phyloP scores from a whole-genome alignment of 92 coral and sea anemone species.

The Epizoanthus stellaris region DNA sequence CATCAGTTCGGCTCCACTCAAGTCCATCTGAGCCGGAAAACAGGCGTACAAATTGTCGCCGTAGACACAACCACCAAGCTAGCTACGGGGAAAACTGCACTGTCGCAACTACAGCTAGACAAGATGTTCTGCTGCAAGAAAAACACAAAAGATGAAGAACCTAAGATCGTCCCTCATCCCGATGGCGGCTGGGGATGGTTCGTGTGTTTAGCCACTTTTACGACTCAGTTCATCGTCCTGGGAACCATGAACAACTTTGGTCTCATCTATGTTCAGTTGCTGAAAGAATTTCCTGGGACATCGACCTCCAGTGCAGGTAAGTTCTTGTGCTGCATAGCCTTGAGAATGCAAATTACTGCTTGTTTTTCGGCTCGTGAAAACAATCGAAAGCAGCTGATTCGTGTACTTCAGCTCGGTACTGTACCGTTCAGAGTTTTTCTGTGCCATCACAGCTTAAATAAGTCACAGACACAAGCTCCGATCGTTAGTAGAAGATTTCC shows the following conservation, averaged over 20 bases:
- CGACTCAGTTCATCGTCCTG: conserved; percentile 90
- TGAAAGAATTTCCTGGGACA: conserved; percentile 65
- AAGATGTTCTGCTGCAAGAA: conserved; percentile 83
- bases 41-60: not conserved
- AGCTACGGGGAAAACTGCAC: not conserved
- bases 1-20: not conserved
- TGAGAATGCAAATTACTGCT: conserved; percentile 5
- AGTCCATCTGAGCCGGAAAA: not conserved
- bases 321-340: not conserved
- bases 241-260: conserved; percentile 99
- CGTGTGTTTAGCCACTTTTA: conserved; percentile 90
- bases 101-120: not conserved
- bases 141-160: conserved; percentile 69
- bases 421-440: not conserved
- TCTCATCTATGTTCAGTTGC: conserved; percentile 83
- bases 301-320: conserved; percentile 30
- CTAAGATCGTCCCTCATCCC: conserved; percentile 79
- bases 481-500: not conserved
- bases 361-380: conserved; percentile 6
- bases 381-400: conserved; percentile 8
- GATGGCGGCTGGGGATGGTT: conserved; percentile 99
- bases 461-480: too few species aligned
- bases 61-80: not conserved
- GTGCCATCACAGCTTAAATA: not conserved
- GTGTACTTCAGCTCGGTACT: conserved; percentile 14